phyloP scores from a whole-genome alignment of 2,888 invertebrate genomes.

The Hylaea fasciaria region DNA sequence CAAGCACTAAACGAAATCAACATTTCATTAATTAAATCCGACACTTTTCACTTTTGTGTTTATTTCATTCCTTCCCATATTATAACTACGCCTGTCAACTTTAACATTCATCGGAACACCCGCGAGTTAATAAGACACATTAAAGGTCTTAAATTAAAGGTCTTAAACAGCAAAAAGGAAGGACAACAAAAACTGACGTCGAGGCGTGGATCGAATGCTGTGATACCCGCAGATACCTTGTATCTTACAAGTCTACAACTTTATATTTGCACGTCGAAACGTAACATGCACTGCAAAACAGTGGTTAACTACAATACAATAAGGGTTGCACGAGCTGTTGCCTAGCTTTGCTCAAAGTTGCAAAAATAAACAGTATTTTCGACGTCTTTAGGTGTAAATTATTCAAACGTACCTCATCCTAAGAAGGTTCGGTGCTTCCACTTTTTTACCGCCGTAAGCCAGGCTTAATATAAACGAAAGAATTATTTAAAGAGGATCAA shows the following conservation, averaged over 20 bases:
- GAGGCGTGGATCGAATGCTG: slow-evolving; percentile 58
- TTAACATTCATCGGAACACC: slow-evolving; percentile 50
- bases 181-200: slow-evolving; percentile 35
- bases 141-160: slow-evolving; percentile 69
- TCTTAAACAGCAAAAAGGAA: slow-evolving; percentile 47
- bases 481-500: slow-evolving; percentile 71
- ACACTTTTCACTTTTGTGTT: background rate
- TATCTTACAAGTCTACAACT: slow-evolving; percentile 54
- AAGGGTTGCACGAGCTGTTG: slow-evolving; percentile 35
- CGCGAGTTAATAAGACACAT: slow-evolving; percentile 63
- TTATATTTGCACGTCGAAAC: slow-evolving; percentile 36
- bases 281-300: slow-evolving; percentile 30
- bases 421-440: slow-evolving; percentile 66
- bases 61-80: slow-evolving; percentile 4
- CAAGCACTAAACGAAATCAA: background rate
- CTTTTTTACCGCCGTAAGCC: slow-evolving; percentile 73
- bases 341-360: slow-evolving; percentile 37
- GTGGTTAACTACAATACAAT: slow-evolving; percentile 41
- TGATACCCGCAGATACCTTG: slow-evolving; percentile 67
- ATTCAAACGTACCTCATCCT: slow-evolving; percentile 77
- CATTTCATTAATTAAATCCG: slow-evolving; percentile 8
- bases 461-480: slow-evolving; percentile 71
- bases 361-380: slow-evolving; percentile 58
- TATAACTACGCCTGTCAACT: slow-evolving; percentile 35
- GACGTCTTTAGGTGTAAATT: slow-evolving; percentile 80